phyloP scores from a whole-genome alignment of 2,113 vertebrate species.

The Epinephelus fuscoguttatus region DNA sequence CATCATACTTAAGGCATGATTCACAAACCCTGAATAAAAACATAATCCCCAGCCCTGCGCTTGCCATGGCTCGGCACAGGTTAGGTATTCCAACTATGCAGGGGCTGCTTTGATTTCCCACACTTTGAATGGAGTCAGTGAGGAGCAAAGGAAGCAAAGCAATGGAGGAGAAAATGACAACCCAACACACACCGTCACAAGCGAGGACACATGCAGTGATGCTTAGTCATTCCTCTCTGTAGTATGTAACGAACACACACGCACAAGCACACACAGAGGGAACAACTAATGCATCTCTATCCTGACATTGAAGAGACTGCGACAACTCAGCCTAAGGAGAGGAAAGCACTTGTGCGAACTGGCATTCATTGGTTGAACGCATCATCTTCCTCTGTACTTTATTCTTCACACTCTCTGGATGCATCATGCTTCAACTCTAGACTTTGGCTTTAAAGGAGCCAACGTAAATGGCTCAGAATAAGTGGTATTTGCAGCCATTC shows the following conservation, averaged over 20 bases:
- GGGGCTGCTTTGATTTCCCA: conserved; percentile 48
- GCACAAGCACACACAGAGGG: conserved; percentile 2
- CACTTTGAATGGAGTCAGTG: conserved; percentile 66
- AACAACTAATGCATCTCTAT: conserved; percentile 26
- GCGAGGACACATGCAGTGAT: conserved; percentile 26
- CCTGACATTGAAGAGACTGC: conserved; percentile 3
- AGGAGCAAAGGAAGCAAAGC: conserved; percentile 50
- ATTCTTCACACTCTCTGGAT: conserved; percentile 30
- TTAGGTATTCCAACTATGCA: conserved; percentile 62
- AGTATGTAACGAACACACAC: conserved; percentile 2
- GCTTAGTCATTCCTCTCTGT: conserved; percentile 30
- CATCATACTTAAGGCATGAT: background rate
- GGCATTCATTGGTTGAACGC: background rate
- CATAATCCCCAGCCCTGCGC: background rate
- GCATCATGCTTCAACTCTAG: conserved; percentile 6
- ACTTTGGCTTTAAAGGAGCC: background rate
- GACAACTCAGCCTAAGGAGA: conserved; percentile 36
- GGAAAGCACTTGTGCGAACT: conserved; percentile 25
- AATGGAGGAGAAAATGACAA: conserved; percentile 64
- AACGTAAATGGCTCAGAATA: conserved; percentile 4
- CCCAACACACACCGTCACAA: conserved; percentile 43
- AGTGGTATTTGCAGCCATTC: background rate
- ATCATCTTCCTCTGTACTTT: conserved; percentile 17
- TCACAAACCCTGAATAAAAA: conserved; percentile 21
- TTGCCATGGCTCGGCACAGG: conserved; percentile 38